phyloP scores from a whole-genome alignment of 2,113 vertebrate genomes.

The Vimba vimba region DNA sequence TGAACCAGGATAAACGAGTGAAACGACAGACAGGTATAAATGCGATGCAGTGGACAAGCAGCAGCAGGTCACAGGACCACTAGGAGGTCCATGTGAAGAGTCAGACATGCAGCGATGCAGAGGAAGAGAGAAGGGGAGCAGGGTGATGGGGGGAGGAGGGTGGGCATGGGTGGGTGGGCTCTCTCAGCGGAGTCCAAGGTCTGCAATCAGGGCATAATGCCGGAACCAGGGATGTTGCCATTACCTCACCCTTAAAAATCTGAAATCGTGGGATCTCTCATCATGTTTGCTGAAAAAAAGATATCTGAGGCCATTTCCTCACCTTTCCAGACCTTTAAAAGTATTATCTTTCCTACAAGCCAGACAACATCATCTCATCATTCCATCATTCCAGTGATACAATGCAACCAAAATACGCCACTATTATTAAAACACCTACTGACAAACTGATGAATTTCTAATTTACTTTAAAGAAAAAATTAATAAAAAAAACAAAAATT shows the following conservation, averaged over 20 bases:
- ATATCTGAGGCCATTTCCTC: neutral
- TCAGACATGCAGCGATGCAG: slow-evolving; percentile 69
- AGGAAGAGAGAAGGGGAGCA: slow-evolving; percentile 63
- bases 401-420: neutral
- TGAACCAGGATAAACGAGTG: slow-evolving; percentile 78
- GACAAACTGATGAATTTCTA: neutral
- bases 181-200: slow-evolving; percentile 48
- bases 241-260: neutral
- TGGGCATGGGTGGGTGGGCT: slow-evolving; percentile 36
- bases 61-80: slow-evolving; percentile 64
- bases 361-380: neutral
- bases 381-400: neutral
- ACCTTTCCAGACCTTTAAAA: neutral
- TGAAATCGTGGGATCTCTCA: neutral
- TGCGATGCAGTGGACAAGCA: slow-evolving; percentile 63
- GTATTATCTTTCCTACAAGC: neutral
- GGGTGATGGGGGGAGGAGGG: slow-evolving; percentile 37
- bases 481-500: neutral
- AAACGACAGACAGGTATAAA: slow-evolving; percentile 58
- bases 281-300: neutral
- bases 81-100: slow-evolving; percentile 64
- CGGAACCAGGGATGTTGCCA: neutral
- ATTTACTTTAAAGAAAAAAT: neutral
- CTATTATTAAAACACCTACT: neutral
- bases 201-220: slow-evolving; percentile 28